Base-by-base conservation (phyloP, 2,797 vertebrate species). In the Cuniculus paca region DNA sequence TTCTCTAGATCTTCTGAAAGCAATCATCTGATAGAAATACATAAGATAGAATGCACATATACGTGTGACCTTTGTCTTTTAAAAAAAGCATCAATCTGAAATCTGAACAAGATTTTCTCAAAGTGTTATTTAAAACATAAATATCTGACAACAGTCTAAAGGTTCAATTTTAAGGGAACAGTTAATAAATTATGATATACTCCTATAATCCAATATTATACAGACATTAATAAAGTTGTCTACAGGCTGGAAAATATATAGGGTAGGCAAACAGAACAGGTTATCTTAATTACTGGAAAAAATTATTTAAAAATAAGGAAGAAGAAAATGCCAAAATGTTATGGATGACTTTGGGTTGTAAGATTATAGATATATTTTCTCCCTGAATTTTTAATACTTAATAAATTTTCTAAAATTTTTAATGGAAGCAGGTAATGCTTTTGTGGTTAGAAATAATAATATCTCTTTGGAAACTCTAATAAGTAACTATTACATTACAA, bases 291-390 rank as follows among this genome's bases (percentile, higher is more conserved):
- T 88, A 68, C 12, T 78, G 75, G 42, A 60, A 79, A 93, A 93
- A 90, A 78, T 34, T 91, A 56, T 90, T 90, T 97, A 95, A 93
- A 96, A 90, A 86, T 36, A 56, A 88, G n/a, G 24, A 42, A n/a
- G 52, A 87, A 58, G 75, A 84, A 94, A 91, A 91, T 77, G 48
- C 31, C 58, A 94, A 95, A 96, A 96, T 90, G 20, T 84, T 74
- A 94, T 24, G 2, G 34, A 28, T 89, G 42, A 68, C 83, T 91
- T 60, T 36, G 34, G 42, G 83, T 93, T 39, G 85, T 31, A 58
- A 17, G 24, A 96, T 94, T 95, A 84, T 6, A 92, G 20, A 14
- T 68, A 93, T 78, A 88, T 87, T 58, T 84, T 89, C 65, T 84
- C 24, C 36, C 19, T 84, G 36, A 75, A n/a, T 82, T 95, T 94